Evolutionary conservation across 2,888 invertebrate genomes (phyloP).

Genomic region (Troides oblongomaculatus): DNA sequence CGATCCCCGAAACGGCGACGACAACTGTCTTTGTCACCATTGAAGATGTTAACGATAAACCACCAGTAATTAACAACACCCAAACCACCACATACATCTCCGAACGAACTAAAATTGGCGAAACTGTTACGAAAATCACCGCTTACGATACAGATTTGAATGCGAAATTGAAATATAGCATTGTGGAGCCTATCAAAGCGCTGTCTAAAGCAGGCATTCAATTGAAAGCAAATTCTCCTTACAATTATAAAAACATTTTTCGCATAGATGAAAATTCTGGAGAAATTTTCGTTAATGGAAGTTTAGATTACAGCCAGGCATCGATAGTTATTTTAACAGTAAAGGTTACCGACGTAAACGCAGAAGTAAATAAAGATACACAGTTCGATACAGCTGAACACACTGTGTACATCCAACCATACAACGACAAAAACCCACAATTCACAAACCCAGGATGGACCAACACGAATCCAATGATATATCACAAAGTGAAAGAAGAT

Average conservation of each 20-base stretch:
- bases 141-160: constrained; percentile 87
- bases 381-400: constrained; percentile 85
- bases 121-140: constrained; percentile 81
- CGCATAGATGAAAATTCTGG: constrained; percentile 85
- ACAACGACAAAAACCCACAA: constrained; percentile 87
- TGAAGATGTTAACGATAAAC: constrained; percentile 89
- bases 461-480: constrained; percentile 83
- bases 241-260: constrained; percentile 84
- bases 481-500: constrained; percentile 86
- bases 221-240: constrained; percentile 80
- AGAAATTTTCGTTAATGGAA: constrained; percentile 83
- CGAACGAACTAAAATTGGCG: constrained; percentile 82
- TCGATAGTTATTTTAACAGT: constrained; percentile 87
- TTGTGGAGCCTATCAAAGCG: constrained; percentile 84
- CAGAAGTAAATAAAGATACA: constrained; percentile 81
- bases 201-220: constrained; percentile 87
- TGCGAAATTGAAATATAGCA: constrained; percentile 83
- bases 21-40: constrained; percentile 86
- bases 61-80: constrained; percentile 85
- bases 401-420: constrained; percentile 88
- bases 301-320: constrained; percentile 85
- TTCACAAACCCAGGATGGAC: constrained; percentile 88
- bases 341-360: constrained; percentile 85
- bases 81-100: constrained; percentile 85
- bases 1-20: constrained; percentile 88